Evolutionary conservation across 2,888 invertebrate genomes (phyloP), one percentile per base, ranked within the genome.

Genomic region (Galerucella pusilla): DNA sequence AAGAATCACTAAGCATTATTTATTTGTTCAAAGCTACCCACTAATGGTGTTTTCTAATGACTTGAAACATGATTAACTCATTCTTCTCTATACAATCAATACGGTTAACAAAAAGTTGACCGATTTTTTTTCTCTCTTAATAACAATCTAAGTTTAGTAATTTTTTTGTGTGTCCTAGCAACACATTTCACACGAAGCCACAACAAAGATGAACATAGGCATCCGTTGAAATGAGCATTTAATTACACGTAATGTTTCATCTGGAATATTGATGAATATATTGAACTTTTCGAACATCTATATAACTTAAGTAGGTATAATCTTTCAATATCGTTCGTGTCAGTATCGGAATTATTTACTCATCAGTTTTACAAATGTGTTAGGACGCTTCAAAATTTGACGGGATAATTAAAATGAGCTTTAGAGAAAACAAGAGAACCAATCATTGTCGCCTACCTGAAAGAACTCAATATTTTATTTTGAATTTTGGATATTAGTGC

Each of bases 341-440:
- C 46, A 61, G 60, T 42, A 67, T 72, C 57, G 42, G 52, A 68
- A 60, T 68, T 68, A 68, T 73, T 68, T 52, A 72, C 66, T 57
- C 72, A 60, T 72, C 72, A 72, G 66, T 67, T 67, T 73, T 68
- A 75, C 66, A 72, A 75, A 75, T 75, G 66, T 66, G 72, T 75
- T 60, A 69, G 25, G 52, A 42, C 61, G 61, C 66, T 75, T 63
- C 45, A 68, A 75, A 69, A 66, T 75, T 72, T 75, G 72, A 75
- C 75, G 28, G 61, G 66, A 75, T 69, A 75, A 75, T 75, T 75
- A 75, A 42, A 75, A 73, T 63, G 61, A 54, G 61, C 68, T 68
- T 52, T 35, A 64, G 11, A 63, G 45, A 69, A 42, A 70, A 70
- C 45, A 65, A 68, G 60, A 68, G 60, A 60, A 68, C 60, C 68